Evolutionary conservation across 2,113 vertebrate species (phyloP), one percentile per base, ranked within the genome.

Genomic region (Elephantulus edwardii): DNA sequence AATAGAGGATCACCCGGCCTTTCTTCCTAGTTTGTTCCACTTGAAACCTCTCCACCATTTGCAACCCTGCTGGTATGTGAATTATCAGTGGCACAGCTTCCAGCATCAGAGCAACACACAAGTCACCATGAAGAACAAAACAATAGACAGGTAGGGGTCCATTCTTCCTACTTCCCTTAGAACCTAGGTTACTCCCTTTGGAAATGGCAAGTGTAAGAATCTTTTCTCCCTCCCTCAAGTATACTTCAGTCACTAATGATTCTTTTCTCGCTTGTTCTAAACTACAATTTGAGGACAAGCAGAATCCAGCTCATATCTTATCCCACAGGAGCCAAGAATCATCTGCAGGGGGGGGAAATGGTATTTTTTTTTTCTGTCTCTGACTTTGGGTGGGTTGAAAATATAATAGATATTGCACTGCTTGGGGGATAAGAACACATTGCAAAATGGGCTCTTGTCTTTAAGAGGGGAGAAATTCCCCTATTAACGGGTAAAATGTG

Each of bases 381-480:
- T 86, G 30, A 56, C 56, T 79, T 64, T 2, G n/a, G 90, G 48
- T 0, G 2, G 92, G 46, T 83, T 80, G 12, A 71, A 93, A 58
- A 91, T 92, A 33, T 85, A 92, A 77, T 71, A 35, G 66, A 75
- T 89, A 81, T 33, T 56, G 44, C 58, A 62, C 88, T 56, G 26
- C 48, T 68, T 33, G 20, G 70, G n/a, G 28, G 22, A 48, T 68
- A 70, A 75, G 66, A 86, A 76, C 58, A 80, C 38, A 5, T 1
- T 50, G 66, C 92, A 82, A 94, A 86, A 76, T 72, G 86, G 28
- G 50, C 88, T 86, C 72, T 50, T 94, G 93, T 88, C 75, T 93
- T 94, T 86, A 88, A 94, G 89, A 68, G 33, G 5, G 22, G 3
- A 9, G 2, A 52, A 66, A 44, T 46, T 86, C 74, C 84, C 48